Base-by-base conservation (phyloP, 2,113 vertebrate species). In the Pachypanchax playfairii region DNA sequence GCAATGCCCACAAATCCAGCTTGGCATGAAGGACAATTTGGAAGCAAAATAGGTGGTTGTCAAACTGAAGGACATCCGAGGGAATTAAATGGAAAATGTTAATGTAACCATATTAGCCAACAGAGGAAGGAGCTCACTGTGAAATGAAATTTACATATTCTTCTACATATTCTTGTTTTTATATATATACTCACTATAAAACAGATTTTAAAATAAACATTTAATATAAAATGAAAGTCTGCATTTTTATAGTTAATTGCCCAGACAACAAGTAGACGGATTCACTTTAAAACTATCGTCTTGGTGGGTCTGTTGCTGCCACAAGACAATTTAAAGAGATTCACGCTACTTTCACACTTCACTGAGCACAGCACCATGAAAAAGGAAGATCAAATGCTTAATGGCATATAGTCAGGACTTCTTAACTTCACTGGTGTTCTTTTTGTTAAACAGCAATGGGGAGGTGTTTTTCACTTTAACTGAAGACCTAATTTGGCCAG, bases 1-100 rank as follows among this genome's bases (percentile, higher is more conserved):
- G 80, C 85, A 66, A 70, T 66, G 89, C 92, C 93, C 90, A 92
- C 85, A 93, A 93, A 91, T 90, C 91, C 88, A 92, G 85, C 88
- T 93, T 91, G 80, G 84, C 93, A 94, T 92, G 92, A 96, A 94
- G 93, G 92, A 87, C 92, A 95, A 94, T 94, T 93, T 95, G 88
- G 82, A 93, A 87, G 64, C 80, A 85, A 88, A 92, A 91, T 89
- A 91, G 90, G 81, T 65, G 86, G 76, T 65, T 78, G 78, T 90
- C 75, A 88, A 90, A 93, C 92, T 86, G 65, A 88, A 93, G 86
- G 87, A 88, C 89, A 93, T 84, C 51, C 46, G 82, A 54, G 55
- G 71, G 70, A 65, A 73, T 65, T 65, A 63, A 76, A 84, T 38
- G 24, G 70, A 73, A 58, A 84, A 62, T 49, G 48, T 69, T 44